Conservation (phyloP, 2,113 vertebrate genomes). For the Dipodomys stephensi region DNA sequence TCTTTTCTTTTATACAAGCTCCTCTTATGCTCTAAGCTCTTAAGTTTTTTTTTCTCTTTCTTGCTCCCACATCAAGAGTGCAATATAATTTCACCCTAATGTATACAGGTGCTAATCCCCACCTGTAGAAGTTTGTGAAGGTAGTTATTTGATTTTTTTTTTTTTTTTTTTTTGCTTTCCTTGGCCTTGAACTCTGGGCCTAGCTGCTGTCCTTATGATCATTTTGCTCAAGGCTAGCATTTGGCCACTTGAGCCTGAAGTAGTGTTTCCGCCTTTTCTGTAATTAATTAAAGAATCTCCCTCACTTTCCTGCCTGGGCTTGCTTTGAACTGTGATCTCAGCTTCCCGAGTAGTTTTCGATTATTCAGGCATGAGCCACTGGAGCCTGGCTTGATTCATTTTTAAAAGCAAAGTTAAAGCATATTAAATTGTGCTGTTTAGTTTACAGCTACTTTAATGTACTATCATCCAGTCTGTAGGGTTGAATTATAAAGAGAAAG, state of each 20-base stretch:
- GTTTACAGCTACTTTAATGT: background rate
- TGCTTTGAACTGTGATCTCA: too few relatives aligned
- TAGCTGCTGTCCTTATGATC: too few relatives aligned
- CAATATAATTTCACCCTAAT: background rate
- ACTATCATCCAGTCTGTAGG: background rate
- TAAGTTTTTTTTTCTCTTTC: constrained; percentile 35
- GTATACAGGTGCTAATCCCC: background rate
- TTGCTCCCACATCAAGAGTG: background rate
- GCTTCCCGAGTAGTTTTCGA: too few relatives aligned
- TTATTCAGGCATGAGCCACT: too few relatives aligned
- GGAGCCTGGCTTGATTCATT: background rate
- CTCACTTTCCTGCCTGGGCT: too few relatives aligned
- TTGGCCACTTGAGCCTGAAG: too few relatives aligned
- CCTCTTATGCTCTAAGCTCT: background rate
- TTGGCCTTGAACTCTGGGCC: too few relatives aligned
- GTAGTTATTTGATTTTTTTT: background rate
- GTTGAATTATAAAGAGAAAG: too few relatives aligned
- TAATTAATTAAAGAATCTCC: too few relatives aligned
- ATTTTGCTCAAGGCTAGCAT: too few relatives aligned
- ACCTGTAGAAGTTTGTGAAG: background rate
- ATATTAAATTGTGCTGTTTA: background rate
- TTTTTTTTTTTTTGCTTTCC: background rate
- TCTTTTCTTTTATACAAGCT: background rate
- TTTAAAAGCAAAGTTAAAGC: constrained; percentile 21
- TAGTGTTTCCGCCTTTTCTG: too few relatives aligned